Evolutionary conservation across 2,797 vertebrate species (phyloP), one percentile per base, ranked within the genome.

Genomic region (Simalia tracyae): DNA sequence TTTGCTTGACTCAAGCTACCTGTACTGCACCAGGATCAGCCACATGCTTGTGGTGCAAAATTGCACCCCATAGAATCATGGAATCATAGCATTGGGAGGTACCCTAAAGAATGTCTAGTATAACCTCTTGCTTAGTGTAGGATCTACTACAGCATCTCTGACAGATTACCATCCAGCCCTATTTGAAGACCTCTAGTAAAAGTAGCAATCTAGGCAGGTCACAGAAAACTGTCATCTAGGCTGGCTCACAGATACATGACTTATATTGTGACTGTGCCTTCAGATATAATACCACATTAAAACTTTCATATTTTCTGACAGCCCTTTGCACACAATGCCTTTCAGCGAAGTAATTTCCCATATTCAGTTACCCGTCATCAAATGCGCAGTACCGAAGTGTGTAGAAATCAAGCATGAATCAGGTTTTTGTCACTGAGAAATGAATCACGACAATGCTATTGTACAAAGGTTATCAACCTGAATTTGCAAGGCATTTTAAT

Each of bases 331-430:
- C 90, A 91, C 56, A 76, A 76, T 24, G 17, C 57, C 61, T 84
- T 84, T 84, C 59, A 88, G 19, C 28, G 46, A 86, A 84, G 9
- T 64, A 72, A 88, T 60, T 88, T 92, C 59, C 72, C n/a, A 64
- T 31, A 84, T 84, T 92, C 46, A 42, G 12, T 14, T 19, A 17
- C 26, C 46, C 61, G 22, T 84, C 59, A 84, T 84, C 59, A 88
- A 56, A 9, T 56, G 46, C 46, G 54, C 84, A 86, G 14, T 3
- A 19, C 54, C 22, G 72, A 56, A 92, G 59, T 19, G 12, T 54
- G 15, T 12, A 88, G 86, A 88, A 61, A 91, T 56, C n/a, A 36
- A 42, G n/a, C 19, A 5, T 92, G 91, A 92, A 92, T 88, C 68
- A 92, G 59, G 14, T 31, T 63, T 36, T 28, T 88, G 68, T 88